phyloP scores from a whole-genome alignment of 2,888 invertebrate species.

The Sturmia bella region DNA sequence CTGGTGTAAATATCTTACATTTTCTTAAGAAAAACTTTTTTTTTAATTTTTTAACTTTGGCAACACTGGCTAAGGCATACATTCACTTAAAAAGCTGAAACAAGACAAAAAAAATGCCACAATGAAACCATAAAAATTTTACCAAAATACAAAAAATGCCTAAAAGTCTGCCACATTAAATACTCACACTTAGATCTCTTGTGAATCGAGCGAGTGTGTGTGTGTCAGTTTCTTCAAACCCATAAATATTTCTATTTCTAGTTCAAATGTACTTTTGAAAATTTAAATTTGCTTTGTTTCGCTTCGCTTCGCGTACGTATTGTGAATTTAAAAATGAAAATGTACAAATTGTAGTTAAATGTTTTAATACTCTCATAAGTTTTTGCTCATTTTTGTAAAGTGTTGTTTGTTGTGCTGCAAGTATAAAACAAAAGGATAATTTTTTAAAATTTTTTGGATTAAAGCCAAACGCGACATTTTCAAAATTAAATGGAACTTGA shows the following conservation, averaged over 20 bases:
- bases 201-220: neutral
- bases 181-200: conserved; percentile 40
- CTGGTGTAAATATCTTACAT: no score
- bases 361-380: conserved; percentile 56
- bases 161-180: conserved; percentile 66
- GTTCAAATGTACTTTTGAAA: neutral
- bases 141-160: conserved; percentile 52
- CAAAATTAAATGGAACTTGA: conserved; percentile 64
- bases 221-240: conserved; percentile 12
- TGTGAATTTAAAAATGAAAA: conserved; percentile 60
- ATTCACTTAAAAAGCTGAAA: conserved; percentile 13
- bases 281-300: conserved; percentile 12
- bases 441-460: conserved; percentile 52
- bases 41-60: neutral
- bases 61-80: conserved; percentile 36
- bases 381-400: neutral
- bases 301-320: conserved; percentile 34
- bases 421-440: conserved; percentile 17
- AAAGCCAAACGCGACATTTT: conserved; percentile 69
- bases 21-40: no score
- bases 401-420: neutral
- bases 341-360: conserved; percentile 63
- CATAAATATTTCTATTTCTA: conserved; percentile 29
- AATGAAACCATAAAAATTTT: neutral
- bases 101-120: neutral